phyloP scores from a whole-genome alignment of 2,888 invertebrate species.

The Tupiocoris notatus region DNA sequence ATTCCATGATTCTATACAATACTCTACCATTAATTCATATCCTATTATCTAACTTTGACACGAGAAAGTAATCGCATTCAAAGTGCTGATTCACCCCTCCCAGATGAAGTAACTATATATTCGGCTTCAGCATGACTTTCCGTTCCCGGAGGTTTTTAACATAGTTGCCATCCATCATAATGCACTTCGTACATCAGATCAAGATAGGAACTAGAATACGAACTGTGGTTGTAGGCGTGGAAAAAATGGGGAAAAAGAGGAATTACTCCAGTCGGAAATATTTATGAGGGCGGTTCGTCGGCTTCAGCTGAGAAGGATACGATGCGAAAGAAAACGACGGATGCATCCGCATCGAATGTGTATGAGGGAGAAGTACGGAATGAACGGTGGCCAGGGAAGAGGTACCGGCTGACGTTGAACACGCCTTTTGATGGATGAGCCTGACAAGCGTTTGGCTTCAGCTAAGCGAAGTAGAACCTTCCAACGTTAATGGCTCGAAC shows the following conservation, averaged over 20 bases:
- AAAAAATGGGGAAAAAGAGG: conserved; percentile 12
- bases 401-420: conserved; percentile 24
- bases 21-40: too few species aligned
- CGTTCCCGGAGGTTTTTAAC: not conserved
- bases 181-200: conserved; percentile 27
- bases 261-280: conserved; percentile 25
- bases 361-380: not conserved
- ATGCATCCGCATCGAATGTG: not conserved
- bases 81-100: not conserved
- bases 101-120: not conserved
- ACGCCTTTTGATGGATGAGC: conserved; percentile 35
- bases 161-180: conserved; percentile 15
- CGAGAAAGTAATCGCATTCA: too few species aligned
- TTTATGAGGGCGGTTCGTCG: conserved; percentile 1
- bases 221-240: conserved; percentile 13
- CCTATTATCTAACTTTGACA: too few species aligned
- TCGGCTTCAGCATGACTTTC: not conserved
- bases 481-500: conserved; percentile 13
- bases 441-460: not conserved
- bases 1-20: too few species aligned
- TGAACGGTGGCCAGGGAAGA: not conserved
- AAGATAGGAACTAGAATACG: too few species aligned
- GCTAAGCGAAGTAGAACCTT: not conserved
- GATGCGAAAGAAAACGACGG: not conserved
- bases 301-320: not conserved